phyloP scores from a whole-genome alignment of 2,113 vertebrate genomes.

The Semicossyphus pulcher region DNA sequence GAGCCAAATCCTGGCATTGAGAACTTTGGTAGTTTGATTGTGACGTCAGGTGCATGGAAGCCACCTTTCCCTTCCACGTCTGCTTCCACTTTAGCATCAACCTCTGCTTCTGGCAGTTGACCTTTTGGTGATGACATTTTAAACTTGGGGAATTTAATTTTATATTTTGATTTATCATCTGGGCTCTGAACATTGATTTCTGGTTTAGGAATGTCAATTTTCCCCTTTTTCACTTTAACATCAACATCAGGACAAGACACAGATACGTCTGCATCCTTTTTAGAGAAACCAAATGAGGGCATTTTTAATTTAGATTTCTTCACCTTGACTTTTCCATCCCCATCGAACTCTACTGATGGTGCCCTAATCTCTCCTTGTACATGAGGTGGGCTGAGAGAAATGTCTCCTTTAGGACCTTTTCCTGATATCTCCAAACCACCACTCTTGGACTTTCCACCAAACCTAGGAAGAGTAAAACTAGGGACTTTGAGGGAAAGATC shows the following conservation, averaged over 20 bases:
- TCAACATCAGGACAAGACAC: slow-evolving; percentile 71
- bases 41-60: slow-evolving; percentile 68
- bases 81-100: slow-evolving; percentile 54
- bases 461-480: slow-evolving; percentile 85
- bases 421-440: slow-evolving; percentile 62
- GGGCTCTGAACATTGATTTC: slow-evolving; percentile 62
- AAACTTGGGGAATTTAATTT: slow-evolving; percentile 81
- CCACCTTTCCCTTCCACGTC: slow-evolving; percentile 56
- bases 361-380: slow-evolving; percentile 62
- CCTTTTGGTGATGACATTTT: slow-evolving; percentile 73
- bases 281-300: slow-evolving; percentile 83
- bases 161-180: slow-evolving; percentile 69
- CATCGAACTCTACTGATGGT: slow-evolving; percentile 73
- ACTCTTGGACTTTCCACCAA: slow-evolving; percentile 81
- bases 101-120: slow-evolving; percentile 56
- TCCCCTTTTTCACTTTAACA: slow-evolving; percentile 61
- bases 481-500: slow-evolving; percentile 79
- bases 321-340: slow-evolving; percentile 73
- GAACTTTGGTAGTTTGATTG: slow-evolving; percentile 79
- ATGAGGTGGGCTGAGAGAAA: slow-evolving; percentile 56
- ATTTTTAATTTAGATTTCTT: slow-evolving; percentile 86
- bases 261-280: slow-evolving; percentile 72
- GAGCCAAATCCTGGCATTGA: slow-evolving; percentile 78
- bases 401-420: slow-evolving; percentile 52
- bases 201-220: slow-evolving; percentile 53